Evolutionary conservation across 2,113 vertebrate genomes (phyloP).

Genomic region (Calonectris borealis): DNA sequence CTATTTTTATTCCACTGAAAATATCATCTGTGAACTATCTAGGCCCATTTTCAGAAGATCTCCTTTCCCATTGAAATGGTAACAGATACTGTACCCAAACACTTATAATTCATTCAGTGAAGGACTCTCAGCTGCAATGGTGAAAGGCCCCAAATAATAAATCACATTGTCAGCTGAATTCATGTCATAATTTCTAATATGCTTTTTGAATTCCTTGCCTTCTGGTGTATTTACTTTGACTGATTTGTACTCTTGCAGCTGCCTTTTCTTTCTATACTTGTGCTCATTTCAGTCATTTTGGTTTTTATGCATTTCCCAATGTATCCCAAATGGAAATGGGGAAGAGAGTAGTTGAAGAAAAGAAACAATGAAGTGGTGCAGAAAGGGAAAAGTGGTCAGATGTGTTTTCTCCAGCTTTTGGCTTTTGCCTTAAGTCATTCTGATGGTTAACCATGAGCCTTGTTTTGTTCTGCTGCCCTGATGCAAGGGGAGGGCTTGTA

Average conservation of each 20-base stretch:
- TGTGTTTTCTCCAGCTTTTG: not conserved
- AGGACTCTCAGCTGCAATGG: conserved; percentile 27
- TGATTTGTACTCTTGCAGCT: conserved; percentile 8
- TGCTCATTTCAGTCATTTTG: not conserved
- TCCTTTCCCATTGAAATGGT: not conserved
- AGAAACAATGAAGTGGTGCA: not conserved
- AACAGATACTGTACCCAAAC: not conserved
- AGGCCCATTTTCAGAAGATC: conserved; percentile 11
- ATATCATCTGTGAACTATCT: conserved; percentile 23
- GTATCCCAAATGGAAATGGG: not conserved
- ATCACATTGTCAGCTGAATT: not conserved
- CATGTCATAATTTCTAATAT: not conserved
- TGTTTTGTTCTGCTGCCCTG: not conserved
- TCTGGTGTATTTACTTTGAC: not conserved
- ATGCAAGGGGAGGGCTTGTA: not conserved
- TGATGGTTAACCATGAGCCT: not conserved
- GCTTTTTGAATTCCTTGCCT: not conserved
- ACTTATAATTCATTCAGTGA: not conserved
- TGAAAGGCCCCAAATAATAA: conserved; percentile 27
- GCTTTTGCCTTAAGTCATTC: not conserved
- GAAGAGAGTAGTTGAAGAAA: not conserved
- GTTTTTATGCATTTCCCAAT: not conserved
- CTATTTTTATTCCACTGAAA: conserved; percentile 42
- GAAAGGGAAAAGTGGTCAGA: not conserved
- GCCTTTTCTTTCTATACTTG: not conserved